phyloP scores from a whole-genome alignment of 2,113 vertebrate genomes.

The Poeciliopsis occidentalis region DNA sequence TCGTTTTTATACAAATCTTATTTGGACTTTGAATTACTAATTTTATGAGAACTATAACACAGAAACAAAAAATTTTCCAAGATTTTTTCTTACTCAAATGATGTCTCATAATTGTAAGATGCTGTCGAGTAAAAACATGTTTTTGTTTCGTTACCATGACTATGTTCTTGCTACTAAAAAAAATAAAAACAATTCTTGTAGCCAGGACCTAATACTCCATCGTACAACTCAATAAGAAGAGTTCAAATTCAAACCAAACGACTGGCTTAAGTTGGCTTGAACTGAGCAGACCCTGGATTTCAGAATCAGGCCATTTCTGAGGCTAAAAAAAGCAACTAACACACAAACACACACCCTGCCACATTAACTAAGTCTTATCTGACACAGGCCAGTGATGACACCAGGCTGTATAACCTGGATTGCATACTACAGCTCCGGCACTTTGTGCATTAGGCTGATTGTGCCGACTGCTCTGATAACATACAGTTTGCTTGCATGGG shows the following conservation, averaged over 20 bases:
- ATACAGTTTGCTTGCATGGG: slow-evolving; percentile 27
- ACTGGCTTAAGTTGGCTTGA: not conserved
- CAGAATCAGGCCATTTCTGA: not conserved
- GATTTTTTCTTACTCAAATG: not conserved
- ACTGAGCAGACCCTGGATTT: not conserved
- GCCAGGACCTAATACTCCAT: too few species aligned
- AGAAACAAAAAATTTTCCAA: not conserved
- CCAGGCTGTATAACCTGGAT: slow-evolving; percentile 3
- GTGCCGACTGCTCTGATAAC: slow-evolving; percentile 44
- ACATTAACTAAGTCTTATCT: slow-evolving; percentile 23
- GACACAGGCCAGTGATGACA: not conserved
- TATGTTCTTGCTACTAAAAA: too few species aligned
- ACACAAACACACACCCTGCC: not conserved
- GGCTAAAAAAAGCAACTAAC: not conserved
- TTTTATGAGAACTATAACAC: too few species aligned
- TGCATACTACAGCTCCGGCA: slow-evolving; percentile 7
- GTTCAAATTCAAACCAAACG: not conserved
- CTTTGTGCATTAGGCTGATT: slow-evolving; percentile 61
- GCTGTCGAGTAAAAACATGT: too few species aligned
- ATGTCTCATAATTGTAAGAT: too few species aligned
- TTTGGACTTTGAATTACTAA: too few species aligned
- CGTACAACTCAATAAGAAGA: not conserved
- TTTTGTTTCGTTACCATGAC: too few species aligned
- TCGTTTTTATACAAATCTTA: too few species aligned
- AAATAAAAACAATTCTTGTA: too few species aligned